Evolutionary conservation across 64 coral and sea anemone species (phyloP).

Genomic region (Dendrophyllia cribrosa): DNA sequence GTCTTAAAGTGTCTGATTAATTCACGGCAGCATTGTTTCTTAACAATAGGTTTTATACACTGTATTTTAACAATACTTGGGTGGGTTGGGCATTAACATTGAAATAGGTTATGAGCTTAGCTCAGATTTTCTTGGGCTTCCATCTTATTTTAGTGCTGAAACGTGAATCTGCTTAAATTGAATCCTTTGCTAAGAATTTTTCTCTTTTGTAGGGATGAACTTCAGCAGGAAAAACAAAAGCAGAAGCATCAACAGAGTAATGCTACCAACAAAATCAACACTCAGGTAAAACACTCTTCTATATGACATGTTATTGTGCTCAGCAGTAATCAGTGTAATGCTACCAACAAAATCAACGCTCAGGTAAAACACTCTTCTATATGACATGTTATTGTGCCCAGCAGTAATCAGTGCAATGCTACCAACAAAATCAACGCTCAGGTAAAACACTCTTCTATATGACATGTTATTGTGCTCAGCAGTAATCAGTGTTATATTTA

Average conservation of each 20-base stretch:
- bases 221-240: constrained; percentile 81
- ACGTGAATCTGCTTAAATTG: too few species aligned
- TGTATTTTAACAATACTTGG: too few species aligned
- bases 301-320: neutral
- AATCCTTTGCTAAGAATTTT: too few species aligned
- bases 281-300: constrained; percentile 59
- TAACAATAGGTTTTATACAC: too few species aligned
- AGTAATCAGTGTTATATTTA: neutral
- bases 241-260: constrained; percentile 64
- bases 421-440: constrained; percentile 86
- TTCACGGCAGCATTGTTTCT: too few species aligned
- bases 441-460: constrained; percentile 16
- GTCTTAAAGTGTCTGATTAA: too few species aligned
- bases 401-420: constrained; percentile 61
- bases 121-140: too few species aligned
- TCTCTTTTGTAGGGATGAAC: constrained; percentile 72
- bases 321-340: constrained; percentile 29
- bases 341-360: constrained; percentile 81
- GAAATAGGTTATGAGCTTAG: too few species aligned
- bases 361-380: constrained; percentile 46
- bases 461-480: too few species aligned
- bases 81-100: too few species aligned
- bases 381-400: too few species aligned
- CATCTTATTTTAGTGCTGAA: too few species aligned
- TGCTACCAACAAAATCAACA: constrained; percentile 80